These are phyloP conservation scores for Crotalus viridis DNA, from an alignment of 2,113 vertebrate species.

Conservation along the genomic window DNA sequence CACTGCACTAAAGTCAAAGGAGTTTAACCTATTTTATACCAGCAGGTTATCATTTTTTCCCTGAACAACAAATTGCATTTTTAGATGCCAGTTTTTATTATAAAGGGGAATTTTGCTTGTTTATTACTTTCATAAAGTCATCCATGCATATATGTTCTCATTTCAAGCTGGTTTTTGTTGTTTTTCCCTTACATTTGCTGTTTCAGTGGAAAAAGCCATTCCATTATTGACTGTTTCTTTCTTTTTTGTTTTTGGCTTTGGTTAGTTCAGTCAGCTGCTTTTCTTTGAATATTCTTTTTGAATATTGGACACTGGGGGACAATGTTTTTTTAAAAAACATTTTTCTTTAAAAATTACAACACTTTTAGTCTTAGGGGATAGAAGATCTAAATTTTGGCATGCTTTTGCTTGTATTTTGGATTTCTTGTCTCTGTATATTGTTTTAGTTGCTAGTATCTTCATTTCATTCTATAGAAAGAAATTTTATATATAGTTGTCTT, in stretches of 20 bases:
- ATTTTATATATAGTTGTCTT: constrained; percentile 21
- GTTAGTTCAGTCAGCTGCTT: constrained; percentile 32
- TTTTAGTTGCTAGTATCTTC: neutral
- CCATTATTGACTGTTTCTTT: constrained; percentile 16
- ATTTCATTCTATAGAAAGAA: constrained; percentile 11
- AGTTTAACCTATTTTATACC: accelerated
- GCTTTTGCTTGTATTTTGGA: constrained; percentile 14
- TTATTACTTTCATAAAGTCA: neutral
- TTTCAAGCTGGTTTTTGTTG: neutral
- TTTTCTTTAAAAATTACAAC: constrained; percentile 18
- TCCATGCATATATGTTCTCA: neutral
- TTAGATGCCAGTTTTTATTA: neutral
- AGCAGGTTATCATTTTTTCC: neutral
- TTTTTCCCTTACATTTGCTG: neutral
- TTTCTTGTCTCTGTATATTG: constrained; percentile 31
- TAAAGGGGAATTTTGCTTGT: neutral
- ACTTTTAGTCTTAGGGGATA: neutral
- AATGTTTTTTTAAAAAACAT: neutral
- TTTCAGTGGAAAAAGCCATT: neutral
- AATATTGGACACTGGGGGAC: constrained; percentile 32
- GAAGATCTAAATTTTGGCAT: neutral
- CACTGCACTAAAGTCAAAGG: accelerated
- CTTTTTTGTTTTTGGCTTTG: constrained; percentile 16
- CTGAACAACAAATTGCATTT: neutral
- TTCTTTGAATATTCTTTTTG: constrained; percentile 42